Conservation (phyloP, 2,113 vertebrate genomes). For the Dipodomys merriami region DNA sequence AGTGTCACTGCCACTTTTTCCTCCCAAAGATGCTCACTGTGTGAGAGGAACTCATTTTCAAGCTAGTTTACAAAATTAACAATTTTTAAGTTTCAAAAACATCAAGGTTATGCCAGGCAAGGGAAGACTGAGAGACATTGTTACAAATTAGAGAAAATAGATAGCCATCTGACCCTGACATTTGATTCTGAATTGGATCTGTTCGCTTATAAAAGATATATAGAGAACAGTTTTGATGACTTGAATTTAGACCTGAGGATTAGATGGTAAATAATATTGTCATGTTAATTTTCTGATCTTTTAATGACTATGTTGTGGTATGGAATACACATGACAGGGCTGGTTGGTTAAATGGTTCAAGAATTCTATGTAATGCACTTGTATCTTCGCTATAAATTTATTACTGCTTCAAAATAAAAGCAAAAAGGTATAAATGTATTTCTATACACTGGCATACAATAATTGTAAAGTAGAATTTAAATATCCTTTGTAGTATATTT, state of each 20-base stretch:
- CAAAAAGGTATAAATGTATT: background rate
- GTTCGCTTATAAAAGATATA: background rate
- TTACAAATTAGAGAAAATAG: background rate
- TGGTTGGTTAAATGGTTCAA: background rate
- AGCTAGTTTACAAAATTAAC: too few species aligned
- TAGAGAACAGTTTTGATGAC: background rate
- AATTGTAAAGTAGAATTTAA: background rate
- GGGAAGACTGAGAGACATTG: background rate
- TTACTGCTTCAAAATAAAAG: slow-evolving; percentile 9
- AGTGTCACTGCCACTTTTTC: background rate
- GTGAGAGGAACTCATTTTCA: background rate
- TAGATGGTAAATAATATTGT: background rate
- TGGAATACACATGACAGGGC: background rate
- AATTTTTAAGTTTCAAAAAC: background rate
- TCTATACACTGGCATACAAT: background rate
- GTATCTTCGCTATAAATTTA: background rate
- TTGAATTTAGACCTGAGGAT: background rate
- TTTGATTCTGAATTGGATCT: background rate
- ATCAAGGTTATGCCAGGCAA: background rate
- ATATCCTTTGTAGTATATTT: background rate
- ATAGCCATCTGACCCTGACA: background rate
- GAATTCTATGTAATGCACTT: background rate
- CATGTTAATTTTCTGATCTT: background rate
- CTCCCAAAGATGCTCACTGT: background rate
- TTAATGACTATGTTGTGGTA: background rate